Conservation (phyloP, 2,888 invertebrate species). For the Diplolepis rosae region DNA sequence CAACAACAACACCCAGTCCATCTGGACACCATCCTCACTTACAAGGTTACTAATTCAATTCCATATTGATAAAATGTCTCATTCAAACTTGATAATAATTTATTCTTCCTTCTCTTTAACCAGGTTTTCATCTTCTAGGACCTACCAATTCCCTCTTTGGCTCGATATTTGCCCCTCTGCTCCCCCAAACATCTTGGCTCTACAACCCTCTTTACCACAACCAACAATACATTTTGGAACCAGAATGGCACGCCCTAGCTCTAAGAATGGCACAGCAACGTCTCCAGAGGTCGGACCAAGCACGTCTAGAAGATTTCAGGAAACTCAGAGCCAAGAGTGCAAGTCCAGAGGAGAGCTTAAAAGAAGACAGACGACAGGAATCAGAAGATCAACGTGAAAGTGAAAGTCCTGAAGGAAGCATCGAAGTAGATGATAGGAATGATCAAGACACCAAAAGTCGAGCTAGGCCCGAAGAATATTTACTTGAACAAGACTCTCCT, state of each 20-base stretch:
- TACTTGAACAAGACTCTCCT: conserved; percentile 64
- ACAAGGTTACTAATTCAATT: conserved; percentile 59
- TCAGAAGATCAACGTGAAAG: conserved; percentile 52
- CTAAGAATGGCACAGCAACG: conserved; percentile 70
- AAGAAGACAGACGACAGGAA: conserved; percentile 56
- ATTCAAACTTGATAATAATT: conserved; percentile 8
- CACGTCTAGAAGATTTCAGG: conserved; percentile 64
- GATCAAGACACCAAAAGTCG: conserved; percentile 62
- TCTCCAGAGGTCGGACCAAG: conserved; percentile 67
- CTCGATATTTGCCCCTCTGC: conserved; percentile 70
- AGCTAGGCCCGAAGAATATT: conserved; percentile 66
- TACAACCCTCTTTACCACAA: conserved; percentile 70
- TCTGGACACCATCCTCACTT: conserved; percentile 70
- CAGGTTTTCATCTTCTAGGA: conserved; percentile 69
- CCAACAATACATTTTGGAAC: conserved; percentile 69
- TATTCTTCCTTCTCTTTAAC: conserved; percentile 21
- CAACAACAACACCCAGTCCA: conserved; percentile 60
- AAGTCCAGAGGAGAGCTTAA: conserved; percentile 63
- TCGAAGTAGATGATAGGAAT: conserved; percentile 69
- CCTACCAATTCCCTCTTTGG: conserved; percentile 70
- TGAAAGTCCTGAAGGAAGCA: conserved; percentile 70
- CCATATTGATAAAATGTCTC: too few species aligned
- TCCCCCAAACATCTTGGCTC: conserved; percentile 70
- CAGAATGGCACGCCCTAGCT: conserved; percentile 71
- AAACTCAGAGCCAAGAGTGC: conserved; percentile 62